Evolutionary conservation across 2,113 vertebrate genomes (phyloP).

Genomic region (Burhinus oedicnemus): DNA sequence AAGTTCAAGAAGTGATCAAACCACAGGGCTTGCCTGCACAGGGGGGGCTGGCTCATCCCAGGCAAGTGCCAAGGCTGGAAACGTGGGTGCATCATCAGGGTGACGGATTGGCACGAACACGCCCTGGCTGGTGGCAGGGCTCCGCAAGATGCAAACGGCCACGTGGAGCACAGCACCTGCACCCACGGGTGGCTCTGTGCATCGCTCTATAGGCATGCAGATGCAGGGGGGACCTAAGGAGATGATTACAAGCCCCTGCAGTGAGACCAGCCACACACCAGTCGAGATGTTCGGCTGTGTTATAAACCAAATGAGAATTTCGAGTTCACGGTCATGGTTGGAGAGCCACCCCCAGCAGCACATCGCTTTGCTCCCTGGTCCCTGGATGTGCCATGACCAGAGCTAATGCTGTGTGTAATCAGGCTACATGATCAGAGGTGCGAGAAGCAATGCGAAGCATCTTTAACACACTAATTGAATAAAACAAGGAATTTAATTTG

Average conservation of each 20-base stretch:
- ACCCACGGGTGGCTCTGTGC: fast-evolving
- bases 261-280: not conserved
- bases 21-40: fast-evolving
- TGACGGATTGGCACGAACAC: fast-evolving
- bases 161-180: fast-evolving
- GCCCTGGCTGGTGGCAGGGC: not conserved
- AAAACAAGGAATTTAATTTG: not conserved
- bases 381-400: not conserved
- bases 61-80: not conserved
- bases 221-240: not conserved
- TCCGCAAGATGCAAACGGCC: fast-evolving
- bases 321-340: fast-evolving
- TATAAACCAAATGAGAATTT: not conserved
- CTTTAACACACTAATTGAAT: not conserved
- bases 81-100: fast-evolving
- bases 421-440: not conserved
- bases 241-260: not conserved
- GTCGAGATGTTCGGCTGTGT: fast-evolving
- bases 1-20: fast-evolving
- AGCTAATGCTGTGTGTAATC: not conserved
- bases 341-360: not conserved
- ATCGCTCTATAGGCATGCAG: fast-evolving
- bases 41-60: not conserved
- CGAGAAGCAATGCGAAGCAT: not conserved
- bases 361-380: not conserved